Percentiles rank a stretch among this genome's conserved stretches.
These are phyloP conservation scores for Hypothenemus hampei DNA, from an alignment of 1,140 invertebrate genomes.

Conservation along the genomic window DNA sequence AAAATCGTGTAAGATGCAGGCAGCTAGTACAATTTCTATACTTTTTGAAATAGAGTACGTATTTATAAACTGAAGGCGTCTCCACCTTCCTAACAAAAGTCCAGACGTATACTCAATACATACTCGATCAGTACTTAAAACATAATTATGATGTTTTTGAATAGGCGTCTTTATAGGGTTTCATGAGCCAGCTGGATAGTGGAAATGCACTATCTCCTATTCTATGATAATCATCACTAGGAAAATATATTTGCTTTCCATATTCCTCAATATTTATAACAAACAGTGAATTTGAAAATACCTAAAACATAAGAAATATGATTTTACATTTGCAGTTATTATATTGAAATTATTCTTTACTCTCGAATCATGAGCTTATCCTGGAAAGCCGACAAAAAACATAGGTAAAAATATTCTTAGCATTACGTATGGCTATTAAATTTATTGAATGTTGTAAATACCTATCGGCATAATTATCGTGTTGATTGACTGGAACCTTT, in stretches of 20 bases:
- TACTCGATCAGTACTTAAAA: conserved; percentile 17
- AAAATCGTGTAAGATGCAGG: conserved; percentile 24
- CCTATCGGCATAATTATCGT: not conserved
- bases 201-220: not conserved
- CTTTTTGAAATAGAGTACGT: conserved; percentile 17
- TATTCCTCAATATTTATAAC: not conserved
- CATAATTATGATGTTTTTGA: conserved; percentile 18
- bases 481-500: not conserved
- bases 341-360: not conserved
- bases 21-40: conserved; percentile 18
- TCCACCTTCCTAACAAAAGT: conserved; percentile 14
- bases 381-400: conserved; percentile 9
- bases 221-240: not conserved
- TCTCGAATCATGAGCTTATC: conserved; percentile 9
- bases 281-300: not conserved
- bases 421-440: conserved; percentile 3
- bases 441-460: conserved; percentile 1
- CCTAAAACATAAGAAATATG: not conserved
- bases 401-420: conserved; percentile 10
- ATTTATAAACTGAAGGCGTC: conserved; percentile 18
- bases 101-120: conserved; percentile 18
- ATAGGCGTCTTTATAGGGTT: not conserved
- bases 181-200: not conserved
- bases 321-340: not conserved
- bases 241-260: not conserved